A percentile compares a stretch with the other conserved stretches of the same genome.
Evolutionary conservation across 2,797 vertebrate genomes (phyloP).

Genomic region (Huso huso): DNA sequence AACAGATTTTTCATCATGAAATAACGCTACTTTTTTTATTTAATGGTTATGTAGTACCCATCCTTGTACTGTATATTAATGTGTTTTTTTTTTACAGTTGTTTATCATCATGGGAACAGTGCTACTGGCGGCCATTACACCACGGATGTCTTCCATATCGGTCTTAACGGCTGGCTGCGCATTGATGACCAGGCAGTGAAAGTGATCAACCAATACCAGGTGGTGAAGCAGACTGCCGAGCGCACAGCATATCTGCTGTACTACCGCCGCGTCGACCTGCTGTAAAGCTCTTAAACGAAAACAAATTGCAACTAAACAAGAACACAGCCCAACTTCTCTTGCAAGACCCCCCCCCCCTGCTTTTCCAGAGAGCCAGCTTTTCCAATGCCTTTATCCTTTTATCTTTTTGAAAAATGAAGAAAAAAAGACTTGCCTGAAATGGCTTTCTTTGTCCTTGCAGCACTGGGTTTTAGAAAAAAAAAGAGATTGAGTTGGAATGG

Average conservation of each 20-base stretch:
- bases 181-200: conserved; percentile 96
- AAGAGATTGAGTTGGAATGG: conserved; percentile 32
- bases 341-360: conserved; percentile 51
- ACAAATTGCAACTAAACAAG: conserved; percentile 50
- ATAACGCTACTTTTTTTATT: too few relatives aligned
- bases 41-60: too few relatives aligned
- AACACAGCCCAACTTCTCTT: conserved; percentile 72
- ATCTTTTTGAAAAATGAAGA: conserved; percentile 36
- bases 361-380: conserved; percentile 67
- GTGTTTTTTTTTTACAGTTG: conserved; percentile 56
- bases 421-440: conserved; percentile 51
- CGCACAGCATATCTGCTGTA: conserved; percentile 98
- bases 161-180: conserved; percentile 95
- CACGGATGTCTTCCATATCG: conserved; percentile 98
- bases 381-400: conserved; percentile 46
- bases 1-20: too few relatives aligned
- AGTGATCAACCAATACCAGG: conserved; percentile 87
- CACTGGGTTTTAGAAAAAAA: conserved; percentile 44
- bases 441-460: conserved; percentile 47
- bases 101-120: conserved; percentile 97
- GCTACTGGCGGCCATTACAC: conserved; percentile 97
- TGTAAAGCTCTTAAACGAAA: conserved; percentile 54
- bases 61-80: too few relatives aligned
- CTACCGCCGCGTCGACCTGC: conserved; percentile 94
- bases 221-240: conserved; percentile 87